These are phyloP conservation scores for Calephelis perditalis DNA, from an alignment of 2,888 invertebrate species.

Conservation along the genomic window DNA sequence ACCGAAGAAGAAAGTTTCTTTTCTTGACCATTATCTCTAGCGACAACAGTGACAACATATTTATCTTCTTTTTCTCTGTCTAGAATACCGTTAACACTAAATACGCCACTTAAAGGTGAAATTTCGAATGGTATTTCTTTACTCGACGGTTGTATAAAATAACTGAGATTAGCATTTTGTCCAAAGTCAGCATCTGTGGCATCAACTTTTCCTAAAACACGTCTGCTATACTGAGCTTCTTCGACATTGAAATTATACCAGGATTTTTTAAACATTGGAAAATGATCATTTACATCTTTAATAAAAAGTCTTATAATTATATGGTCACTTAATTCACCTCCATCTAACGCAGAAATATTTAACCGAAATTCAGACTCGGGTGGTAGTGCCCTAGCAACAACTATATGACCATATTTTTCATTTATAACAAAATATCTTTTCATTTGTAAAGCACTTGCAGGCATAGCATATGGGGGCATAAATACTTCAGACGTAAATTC, in stretches of 20 bases:
- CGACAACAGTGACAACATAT: constrained; percentile 84
- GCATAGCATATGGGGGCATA: constrained; percentile 71
- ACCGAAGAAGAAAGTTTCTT: constrained; percentile 83
- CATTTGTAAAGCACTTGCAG: constrained; percentile 63
- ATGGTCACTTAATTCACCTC: constrained; percentile 84
- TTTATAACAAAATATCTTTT: constrained; percentile 87
- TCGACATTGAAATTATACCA: constrained; percentile 90
- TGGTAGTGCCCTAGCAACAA: constrained; percentile 83
- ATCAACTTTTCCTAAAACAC: constrained; percentile 85
- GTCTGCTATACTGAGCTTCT: constrained; percentile 86
- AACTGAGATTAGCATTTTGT: constrained; percentile 87
- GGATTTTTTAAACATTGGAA: constrained; percentile 88
- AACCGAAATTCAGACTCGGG: constrained; percentile 87
- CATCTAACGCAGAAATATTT: constrained; percentile 86
- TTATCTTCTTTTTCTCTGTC: constrained; percentile 86
- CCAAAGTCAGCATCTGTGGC: constrained; percentile 90
- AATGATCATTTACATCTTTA: constrained; percentile 89
- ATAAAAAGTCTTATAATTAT: constrained; percentile 85
- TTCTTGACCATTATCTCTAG: constrained; percentile 83
- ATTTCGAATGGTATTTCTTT: constrained; percentile 83
- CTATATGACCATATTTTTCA: constrained; percentile 85
- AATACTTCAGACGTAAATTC: constrained; percentile 83
- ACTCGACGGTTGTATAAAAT: constrained; percentile 74
- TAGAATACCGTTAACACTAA: constrained; percentile 85
- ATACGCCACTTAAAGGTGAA: constrained; percentile 81